These are phyloP conservation scores for Molossus molossus DNA, from an alignment of 2,797 vertebrate genomes.

Conservation along the genomic window DNA sequence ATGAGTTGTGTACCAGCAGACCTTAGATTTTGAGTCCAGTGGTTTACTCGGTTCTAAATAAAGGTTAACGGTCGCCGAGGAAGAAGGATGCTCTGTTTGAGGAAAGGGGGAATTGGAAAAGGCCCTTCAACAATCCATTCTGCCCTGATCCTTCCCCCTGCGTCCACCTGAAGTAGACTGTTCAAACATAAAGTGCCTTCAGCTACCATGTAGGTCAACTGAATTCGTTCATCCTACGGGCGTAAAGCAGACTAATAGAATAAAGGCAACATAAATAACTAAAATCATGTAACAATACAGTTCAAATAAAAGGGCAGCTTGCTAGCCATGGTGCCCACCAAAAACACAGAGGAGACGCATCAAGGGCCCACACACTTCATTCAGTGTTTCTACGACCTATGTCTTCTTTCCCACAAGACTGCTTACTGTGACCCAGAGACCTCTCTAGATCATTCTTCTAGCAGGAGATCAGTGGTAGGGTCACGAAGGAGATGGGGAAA, in stretches of 20 bases:
- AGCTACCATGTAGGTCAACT: neutral
- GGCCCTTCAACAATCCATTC: slow-evolving; percentile 49
- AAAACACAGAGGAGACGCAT: neutral
- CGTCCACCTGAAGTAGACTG: slow-evolving; percentile 26
- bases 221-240: neutral
- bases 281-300: neutral
- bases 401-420: neutral
- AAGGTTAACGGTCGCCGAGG: slow-evolving; percentile 47
- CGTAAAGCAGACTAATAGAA: neutral
- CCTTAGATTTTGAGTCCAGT: slow-evolving; percentile 62
- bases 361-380: neutral
- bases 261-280: neutral
- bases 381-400: neutral
- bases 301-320: neutral
- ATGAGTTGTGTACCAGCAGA: slow-evolving; percentile 47
- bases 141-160: slow-evolving; percentile 25
- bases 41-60: slow-evolving; percentile 79
- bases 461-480: neutral
- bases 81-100: slow-evolving; percentile 71
- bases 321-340: too few relatives aligned
- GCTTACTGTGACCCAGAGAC: neutral
- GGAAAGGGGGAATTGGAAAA: slow-evolving; percentile 66
- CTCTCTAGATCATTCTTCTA: neutral
- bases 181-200: slow-evolving; percentile 34
- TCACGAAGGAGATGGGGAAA: neutral